These are phyloP conservation scores for Lobophora halterata DNA, from an alignment of 2,888 invertebrate species.

Conservation along the genomic window DNA sequence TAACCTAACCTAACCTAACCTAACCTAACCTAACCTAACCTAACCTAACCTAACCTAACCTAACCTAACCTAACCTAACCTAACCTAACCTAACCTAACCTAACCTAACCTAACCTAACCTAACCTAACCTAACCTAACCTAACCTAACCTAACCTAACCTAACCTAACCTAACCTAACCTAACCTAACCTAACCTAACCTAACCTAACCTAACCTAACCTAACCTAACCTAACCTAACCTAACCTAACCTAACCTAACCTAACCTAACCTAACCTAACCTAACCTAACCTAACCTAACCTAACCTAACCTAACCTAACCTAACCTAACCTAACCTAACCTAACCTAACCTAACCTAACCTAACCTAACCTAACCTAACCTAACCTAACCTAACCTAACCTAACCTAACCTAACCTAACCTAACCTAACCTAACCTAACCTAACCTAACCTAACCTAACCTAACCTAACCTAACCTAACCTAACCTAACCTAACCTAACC, in stretches of 20 bases:
- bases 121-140: conserved; percentile 27
- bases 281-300: conserved; percentile 19
- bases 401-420: conserved; percentile 27
- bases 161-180: conserved; percentile 24
- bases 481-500: conserved; percentile 32
- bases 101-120: conserved; percentile 23
- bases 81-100: conserved; percentile 21
- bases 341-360: conserved; percentile 28
- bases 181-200: conserved; percentile 17
- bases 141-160: conserved; percentile 30
- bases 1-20: conserved; percentile 26
- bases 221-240: conserved; percentile 18
- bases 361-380: conserved; percentile 28
- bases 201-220: conserved; percentile 17
- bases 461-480: conserved; percentile 33
- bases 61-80: conserved; percentile 24
- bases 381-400: conserved; percentile 27
- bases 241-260: conserved; percentile 17
- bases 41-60: conserved; percentile 26
- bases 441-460: conserved; percentile 33
- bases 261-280: conserved; percentile 18
- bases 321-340: conserved; percentile 26
- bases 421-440: conserved; percentile 30
- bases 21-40: conserved; percentile 26
- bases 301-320: conserved; percentile 20